These are phyloP conservation scores for Campylorhamphus procurvoides DNA, from an alignment of 2,113 vertebrate genomes.

Conservation along the genomic window DNA sequence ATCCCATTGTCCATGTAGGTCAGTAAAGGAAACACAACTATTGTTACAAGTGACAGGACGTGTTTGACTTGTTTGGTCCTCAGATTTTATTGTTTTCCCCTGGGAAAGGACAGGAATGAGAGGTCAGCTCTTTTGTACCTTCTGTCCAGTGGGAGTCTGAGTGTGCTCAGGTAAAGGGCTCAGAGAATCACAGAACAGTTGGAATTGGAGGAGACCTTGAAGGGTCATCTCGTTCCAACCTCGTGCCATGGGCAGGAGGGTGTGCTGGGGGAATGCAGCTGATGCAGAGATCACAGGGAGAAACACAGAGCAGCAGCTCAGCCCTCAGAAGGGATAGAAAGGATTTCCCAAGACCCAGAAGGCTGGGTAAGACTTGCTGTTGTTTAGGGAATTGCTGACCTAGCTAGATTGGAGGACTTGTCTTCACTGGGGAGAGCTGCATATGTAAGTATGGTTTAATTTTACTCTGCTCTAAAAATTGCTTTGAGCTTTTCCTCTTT, in stretches of 20 bases:
- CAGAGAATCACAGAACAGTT: not conserved
- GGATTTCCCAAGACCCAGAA: not conserved
- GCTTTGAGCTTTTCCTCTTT: not conserved
- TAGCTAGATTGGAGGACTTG: fast-evolving
- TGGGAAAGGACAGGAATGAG: not conserved
- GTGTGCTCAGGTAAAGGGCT: not conserved
- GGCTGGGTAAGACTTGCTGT: not conserved
- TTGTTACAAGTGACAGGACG: not conserved
- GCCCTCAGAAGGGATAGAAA: not conserved
- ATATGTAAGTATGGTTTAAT: not conserved
- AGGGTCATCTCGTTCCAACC: not conserved
- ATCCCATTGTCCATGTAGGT: not conserved
- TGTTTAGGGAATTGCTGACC: not conserved
- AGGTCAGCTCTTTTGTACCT: not conserved
- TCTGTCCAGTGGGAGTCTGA: not conserved
- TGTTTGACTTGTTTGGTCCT: not conserved
- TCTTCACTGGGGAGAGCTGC: not conserved
- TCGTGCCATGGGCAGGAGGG: fast-evolving
- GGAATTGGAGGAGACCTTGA: not conserved
- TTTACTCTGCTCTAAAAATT: not conserved
- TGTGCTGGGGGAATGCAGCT: not conserved
- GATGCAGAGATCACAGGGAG: not conserved
- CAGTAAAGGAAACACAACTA: not conserved
- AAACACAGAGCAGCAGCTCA: not conserved
- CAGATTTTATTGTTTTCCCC: not conserved